These are phyloP conservation scores for Donacobius atricapilla DNA, from an alignment of 2,113 vertebrate genomes.

Conservation along the genomic window DNA sequence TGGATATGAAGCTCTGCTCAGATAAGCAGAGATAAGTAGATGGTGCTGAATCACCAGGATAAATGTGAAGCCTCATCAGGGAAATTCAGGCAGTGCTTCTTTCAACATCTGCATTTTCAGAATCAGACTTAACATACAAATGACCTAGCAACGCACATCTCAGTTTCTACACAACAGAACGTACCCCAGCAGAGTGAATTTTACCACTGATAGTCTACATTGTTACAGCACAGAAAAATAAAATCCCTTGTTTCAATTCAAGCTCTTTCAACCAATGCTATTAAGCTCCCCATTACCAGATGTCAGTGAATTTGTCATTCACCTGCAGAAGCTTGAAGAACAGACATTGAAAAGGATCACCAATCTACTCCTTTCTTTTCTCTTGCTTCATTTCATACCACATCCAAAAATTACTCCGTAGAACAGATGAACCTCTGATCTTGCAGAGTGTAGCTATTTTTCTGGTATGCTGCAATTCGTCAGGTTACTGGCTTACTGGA, in stretches of 20 bases:
- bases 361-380: not conserved
- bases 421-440: not conserved
- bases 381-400: not conserved
- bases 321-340: not conserved
- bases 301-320: not conserved
- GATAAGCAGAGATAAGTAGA: not conserved
- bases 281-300: not conserved
- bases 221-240: not conserved
- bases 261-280: not conserved
- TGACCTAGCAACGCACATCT: not conserved
- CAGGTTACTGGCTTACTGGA: not conserved
- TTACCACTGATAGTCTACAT: not conserved
- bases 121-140: not conserved
- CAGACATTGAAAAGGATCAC: not conserved
- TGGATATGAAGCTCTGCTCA: not conserved
- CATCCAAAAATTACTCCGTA: not conserved
- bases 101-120: not conserved
- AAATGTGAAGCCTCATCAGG: not conserved
- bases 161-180: not conserved
- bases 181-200: not conserved
- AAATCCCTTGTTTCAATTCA: not conserved
- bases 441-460: not conserved
- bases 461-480: not conserved
- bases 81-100: not conserved
- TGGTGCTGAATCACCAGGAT: not conserved